Evolutionary conservation across 2,113 vertebrate species (phyloP).

Genomic region (Xenopus borealis): DNA sequence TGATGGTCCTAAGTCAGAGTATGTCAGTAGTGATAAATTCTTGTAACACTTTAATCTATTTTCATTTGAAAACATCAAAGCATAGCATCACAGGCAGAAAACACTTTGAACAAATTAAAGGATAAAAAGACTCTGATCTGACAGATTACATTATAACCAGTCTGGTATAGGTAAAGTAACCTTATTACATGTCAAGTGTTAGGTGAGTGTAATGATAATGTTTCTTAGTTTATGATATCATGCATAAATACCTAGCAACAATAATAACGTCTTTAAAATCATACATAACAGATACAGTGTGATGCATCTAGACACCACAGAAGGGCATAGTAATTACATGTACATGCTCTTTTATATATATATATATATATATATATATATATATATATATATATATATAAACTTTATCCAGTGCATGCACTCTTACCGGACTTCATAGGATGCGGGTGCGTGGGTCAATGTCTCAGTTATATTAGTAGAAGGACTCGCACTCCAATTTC

Average conservation of each 20-base stretch:
- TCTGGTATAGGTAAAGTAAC: conserved; percentile 37
- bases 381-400: too few relatives aligned
- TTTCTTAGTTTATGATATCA: conserved; percentile 20
- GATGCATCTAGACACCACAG: too few relatives aligned
- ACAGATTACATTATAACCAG: conserved; percentile 39
- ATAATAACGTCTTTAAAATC: too few relatives aligned
- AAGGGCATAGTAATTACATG: too few relatives aligned
- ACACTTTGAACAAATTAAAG: conserved; percentile 44
- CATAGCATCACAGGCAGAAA: conserved; percentile 39
- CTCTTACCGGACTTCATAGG: too few relatives aligned
- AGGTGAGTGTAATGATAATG: conserved; percentile 28
- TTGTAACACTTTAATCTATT: conserved; percentile 42
- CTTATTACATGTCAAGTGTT: conserved; percentile 35
- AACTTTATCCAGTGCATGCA: too few relatives aligned
- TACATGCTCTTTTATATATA: too few relatives aligned
- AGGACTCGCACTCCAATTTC: too few relatives aligned
- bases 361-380: too few relatives aligned
- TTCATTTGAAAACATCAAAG: conserved; percentile 45
- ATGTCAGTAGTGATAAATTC: conserved; percentile 45
- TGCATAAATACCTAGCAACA: conserved; percentile 10
- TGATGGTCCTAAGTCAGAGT: conserved; percentile 37
- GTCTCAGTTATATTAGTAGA: too few relatives aligned
- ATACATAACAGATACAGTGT: too few relatives aligned
- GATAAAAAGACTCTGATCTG: conserved; percentile 40
- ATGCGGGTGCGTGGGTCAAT: too few relatives aligned